phyloP scores from a whole-genome alignment of 2,113 vertebrate species.

The Ptyas mucosa region DNA sequence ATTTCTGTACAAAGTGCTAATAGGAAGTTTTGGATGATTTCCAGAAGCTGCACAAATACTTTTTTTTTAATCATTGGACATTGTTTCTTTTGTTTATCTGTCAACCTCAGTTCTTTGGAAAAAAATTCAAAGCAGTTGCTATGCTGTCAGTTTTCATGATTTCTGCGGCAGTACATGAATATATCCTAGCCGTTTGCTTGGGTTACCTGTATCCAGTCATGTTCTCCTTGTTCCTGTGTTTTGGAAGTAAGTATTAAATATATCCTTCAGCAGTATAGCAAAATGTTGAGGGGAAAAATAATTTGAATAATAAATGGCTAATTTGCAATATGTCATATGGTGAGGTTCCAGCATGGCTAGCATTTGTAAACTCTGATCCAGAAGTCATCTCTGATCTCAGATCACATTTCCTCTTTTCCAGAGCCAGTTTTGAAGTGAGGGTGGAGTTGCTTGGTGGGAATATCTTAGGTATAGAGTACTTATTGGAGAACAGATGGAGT shows the following conservation, averaged over 20 bases:
- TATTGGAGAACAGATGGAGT: not conserved
- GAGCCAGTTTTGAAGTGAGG: not conserved
- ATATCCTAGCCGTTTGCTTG: slow-evolving; percentile 84
- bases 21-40: not conserved
- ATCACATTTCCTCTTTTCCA: not conserved
- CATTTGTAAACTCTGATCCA: not conserved
- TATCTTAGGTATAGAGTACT: not conserved
- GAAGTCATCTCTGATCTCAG: not conserved
- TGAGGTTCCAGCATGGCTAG: not conserved
- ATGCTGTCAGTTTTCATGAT: slow-evolving; percentile 89
- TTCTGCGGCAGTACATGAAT: slow-evolving; percentile 90
- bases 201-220: slow-evolving; percentile 94
- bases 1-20: not conserved
- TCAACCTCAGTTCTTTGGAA: slow-evolving; percentile 80
- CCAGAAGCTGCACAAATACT: not conserved
- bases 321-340: not conserved
- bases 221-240: slow-evolving; percentile 90
- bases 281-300: not conserved
- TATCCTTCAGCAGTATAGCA: not conserved
- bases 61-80: not conserved
- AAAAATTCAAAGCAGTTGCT: slow-evolving; percentile 81
- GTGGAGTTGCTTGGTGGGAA: not conserved
- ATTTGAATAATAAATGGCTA: not conserved
- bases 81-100: not conserved
- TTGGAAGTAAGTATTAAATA: slow-evolving; percentile 84